Percentiles rank a stretch among this genome's conserved stretches.
These are phyloP conservation scores for human (Homo sapiens) DNA, from an alignment of 2,113 vertebrate species.

Conservation along the genomic window DNA sequence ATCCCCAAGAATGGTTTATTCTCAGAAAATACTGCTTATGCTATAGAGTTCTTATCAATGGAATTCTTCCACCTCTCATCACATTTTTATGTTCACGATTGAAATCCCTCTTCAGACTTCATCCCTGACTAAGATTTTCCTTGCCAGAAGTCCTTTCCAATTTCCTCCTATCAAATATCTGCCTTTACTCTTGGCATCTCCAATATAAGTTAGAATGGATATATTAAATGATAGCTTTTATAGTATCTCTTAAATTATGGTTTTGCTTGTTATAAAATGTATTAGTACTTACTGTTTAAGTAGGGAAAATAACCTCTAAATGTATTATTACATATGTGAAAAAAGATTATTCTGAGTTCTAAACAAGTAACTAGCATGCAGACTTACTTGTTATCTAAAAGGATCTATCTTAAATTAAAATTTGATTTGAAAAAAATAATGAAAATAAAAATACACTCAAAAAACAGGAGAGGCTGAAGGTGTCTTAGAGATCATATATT, in stretches of 20 bases:
- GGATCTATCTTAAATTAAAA: conserved; percentile 14
- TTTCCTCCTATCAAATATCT: not conserved
- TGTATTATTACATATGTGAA: not conserved
- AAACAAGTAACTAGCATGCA: not conserved
- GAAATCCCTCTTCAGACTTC: not conserved
- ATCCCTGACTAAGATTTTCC: not conserved
- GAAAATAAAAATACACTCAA: not conserved
- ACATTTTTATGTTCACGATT: not conserved
- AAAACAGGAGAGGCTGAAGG: not conserved
- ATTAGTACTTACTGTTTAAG: not conserved
- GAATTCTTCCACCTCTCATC: not conserved
- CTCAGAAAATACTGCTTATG: not conserved
- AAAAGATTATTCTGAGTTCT: not conserved
- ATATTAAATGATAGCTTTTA: not conserved
- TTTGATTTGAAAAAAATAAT: not conserved
- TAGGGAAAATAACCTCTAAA: not conserved
- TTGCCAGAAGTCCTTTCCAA: not conserved
- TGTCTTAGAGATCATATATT: not conserved
- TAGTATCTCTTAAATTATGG: not conserved
- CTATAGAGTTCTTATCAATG: not conserved
- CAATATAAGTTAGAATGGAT: not conserved
- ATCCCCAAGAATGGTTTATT: not conserved
- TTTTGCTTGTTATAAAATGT: not conserved
- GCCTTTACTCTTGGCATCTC: not conserved
- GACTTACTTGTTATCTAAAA: not conserved